Evolutionary conservation across 2,113 vertebrate genomes (phyloP), one percentile per base, ranked within the genome.

Genomic region (Mormyrus iriodes): DNA sequence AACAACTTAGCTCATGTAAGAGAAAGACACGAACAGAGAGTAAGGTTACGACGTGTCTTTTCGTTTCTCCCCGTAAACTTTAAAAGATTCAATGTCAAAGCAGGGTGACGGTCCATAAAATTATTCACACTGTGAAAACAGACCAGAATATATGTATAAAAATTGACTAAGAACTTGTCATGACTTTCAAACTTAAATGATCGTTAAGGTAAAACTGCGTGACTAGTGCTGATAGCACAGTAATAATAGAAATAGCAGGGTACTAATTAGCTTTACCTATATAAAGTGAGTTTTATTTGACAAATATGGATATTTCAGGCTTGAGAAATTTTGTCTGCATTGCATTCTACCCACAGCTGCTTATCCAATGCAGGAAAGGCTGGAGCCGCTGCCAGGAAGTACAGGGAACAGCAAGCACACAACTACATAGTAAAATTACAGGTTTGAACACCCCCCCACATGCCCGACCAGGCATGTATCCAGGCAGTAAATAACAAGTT

Each of bases 101-200:
- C 19, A 48, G 82, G 82, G 44, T 84, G 82, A 46, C 44, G 2
- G 82, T 24, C 44, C 82, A 46, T 84, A 48, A 84, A 48, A 84
- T 84, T 84, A 84, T 84, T 84, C 82, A 46, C 82, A 84, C 82
- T 46, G 44, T 84, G 44, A 48, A 48, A 84, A 84, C 42, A 86
- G 51, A 86, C 85, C 27, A 17, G 51, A 53, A 86, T 52, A 35
- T 55, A 86, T 86, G n/a, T 86, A 53, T 53, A 86, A 86, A 5
- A 86, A 53, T 9, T 15, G 12, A 17, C 84, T 21, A 52, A 86
- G 24, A 53, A 52, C 27, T 35, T 52, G 24, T 86, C 85, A 35
- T 55, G 48, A 53, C 84, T 35, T 86, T 53, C 46, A 19, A 13
- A 5, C 31, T 86, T 31, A n/a, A 86, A 53, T 35, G 49, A 39